Base-by-base conservation (phyloP, 2,113 vertebrate species). In the Machaerirhynchus nigripectus region DNA sequence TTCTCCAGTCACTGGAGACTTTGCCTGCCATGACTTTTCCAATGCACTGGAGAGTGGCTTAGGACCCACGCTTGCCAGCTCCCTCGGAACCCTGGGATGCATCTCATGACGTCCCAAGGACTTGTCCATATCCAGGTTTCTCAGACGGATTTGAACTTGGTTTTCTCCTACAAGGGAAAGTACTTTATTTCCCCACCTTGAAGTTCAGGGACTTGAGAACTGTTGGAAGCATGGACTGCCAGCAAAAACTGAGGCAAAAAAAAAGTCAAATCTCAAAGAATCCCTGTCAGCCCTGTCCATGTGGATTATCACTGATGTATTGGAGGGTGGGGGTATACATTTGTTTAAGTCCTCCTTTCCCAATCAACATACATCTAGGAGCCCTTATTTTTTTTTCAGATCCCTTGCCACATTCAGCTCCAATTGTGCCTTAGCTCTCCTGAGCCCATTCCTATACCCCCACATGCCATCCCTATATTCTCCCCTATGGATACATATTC, bases 291-390 rank as follows among this genome's bases (percentile, higher is more conserved):
- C 31, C 7, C 16, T 68, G 31, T 39, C 15, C 6, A 8, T 13
- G 15, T 40, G 18, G 14, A 21, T 63, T 49, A 13, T 39, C 42
- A 30, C 28, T 50, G 21, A 61, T 52, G 23, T 35, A 33, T 10
- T 11, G 15, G 7, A 9, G 24, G 2, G 1, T 26, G 2, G 22
- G 15, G 6, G 1, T 20, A 4, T 46, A 12, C 3, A 16, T 59
- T 63, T 74, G 15, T 28, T 55, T 9, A 69, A 75, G 15, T 70
- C 18, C 16, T 80, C 21, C 11, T 47, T 76, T 85, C 42, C 75
- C 28, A 46, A 59, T 31, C 44, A 70, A 59, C 37, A 30, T 57
- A 40, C 1, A 2, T 40, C 16, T 56, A 26, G 28, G 37, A 87
- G 6, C 31, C 17, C 2, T 17, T 49, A 2, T 6, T 50, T 21